Percentiles rank a stretch among this genome's conserved stretches.
Conservation (phyloP, 2,113 vertebrate species). For the Nycticryphes semicollaris region DNA sequence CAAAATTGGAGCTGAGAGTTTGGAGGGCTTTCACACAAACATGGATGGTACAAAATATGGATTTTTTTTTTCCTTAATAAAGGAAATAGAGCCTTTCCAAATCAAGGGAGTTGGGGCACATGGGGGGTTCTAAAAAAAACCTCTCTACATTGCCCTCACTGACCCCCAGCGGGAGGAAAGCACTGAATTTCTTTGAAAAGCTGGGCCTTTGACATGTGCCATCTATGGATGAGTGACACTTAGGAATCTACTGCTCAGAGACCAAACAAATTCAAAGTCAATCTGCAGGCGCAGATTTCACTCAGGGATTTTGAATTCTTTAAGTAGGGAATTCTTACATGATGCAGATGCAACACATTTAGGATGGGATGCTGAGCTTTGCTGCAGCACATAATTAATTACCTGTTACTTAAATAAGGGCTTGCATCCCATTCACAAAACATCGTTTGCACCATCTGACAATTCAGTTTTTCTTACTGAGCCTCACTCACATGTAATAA, state of each 20-base stretch:
- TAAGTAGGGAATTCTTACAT: not conserved
- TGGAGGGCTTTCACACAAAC: not conserved
- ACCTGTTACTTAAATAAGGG: not conserved
- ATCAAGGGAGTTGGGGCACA: accelerated
- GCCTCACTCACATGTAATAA: not conserved
- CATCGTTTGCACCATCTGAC: not conserved
- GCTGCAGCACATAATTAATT: not conserved
- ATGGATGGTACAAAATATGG: not conserved
- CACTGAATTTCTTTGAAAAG: not conserved
- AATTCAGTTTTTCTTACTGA: not conserved
- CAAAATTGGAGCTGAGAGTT: not conserved
- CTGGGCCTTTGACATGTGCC: not conserved
- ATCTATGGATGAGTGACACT: accelerated
- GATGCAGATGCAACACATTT: accelerated
- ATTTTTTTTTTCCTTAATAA: not conserved
- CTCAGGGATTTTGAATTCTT: not conserved
- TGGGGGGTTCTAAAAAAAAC: not conserved
- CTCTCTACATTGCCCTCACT: not conserved
- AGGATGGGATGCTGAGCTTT: not conserved
- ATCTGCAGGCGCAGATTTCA: not conserved
- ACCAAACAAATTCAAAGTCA: accelerated
- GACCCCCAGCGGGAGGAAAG: not conserved
- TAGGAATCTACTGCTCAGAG: not conserved
- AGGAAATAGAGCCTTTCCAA: not conserved
- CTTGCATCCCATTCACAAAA: not conserved